These are phyloP conservation scores for Rhyacichthys aspro DNA, from an alignment of 2,797 vertebrate species.

Conservation along the genomic window DNA sequence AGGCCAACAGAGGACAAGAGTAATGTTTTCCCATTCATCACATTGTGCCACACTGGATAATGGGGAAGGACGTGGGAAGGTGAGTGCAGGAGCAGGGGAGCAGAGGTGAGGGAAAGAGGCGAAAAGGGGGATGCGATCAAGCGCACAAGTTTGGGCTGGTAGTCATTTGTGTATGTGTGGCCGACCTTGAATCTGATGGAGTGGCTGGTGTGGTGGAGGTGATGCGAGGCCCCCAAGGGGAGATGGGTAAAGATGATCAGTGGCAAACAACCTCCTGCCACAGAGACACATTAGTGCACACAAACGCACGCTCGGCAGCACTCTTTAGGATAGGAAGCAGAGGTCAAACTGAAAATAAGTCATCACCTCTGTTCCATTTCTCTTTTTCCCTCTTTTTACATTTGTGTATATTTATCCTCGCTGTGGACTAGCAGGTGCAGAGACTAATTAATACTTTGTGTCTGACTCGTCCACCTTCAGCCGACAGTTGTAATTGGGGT, in stretches of 20 bases:
- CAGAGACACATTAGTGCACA: conserved; percentile 69
- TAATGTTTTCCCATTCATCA: conserved; percentile 85
- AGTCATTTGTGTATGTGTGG: conserved; percentile 45
- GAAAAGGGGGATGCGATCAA: conserved; percentile 54
- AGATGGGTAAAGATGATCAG: conserved; percentile 76
- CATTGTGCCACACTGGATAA: conserved; percentile 68
- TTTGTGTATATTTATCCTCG: conserved; percentile 71
- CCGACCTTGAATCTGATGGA: conserved; percentile 82
- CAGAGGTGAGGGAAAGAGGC: conserved; percentile 66
- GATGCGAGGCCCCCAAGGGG: conserved; percentile 71
- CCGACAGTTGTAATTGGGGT: conserved; percentile 59
- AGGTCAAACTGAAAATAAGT: conserved; percentile 81
- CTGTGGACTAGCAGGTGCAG: conserved; percentile 54
- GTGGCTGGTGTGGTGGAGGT: conserved; percentile 74
- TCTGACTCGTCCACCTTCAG: conserved; percentile 62
- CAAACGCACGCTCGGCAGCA: conserved; percentile 30
- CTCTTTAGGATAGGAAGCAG: conserved; percentile 70
- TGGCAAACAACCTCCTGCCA: conserved; percentile 69
- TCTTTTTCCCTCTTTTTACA: conserved; percentile 47
- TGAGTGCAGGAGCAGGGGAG: conserved; percentile 71
- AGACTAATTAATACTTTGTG: conserved; percentile 66
- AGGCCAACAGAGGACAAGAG: conserved; percentile 80
- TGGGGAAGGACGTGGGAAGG: conserved; percentile 77
- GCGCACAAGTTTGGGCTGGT: conserved; percentile 48
- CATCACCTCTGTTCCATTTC: conserved; percentile 32